These are phyloP conservation scores for Macrotus californicus DNA, from an alignment of 2,113 vertebrate species.

Conservation along the genomic window DNA sequence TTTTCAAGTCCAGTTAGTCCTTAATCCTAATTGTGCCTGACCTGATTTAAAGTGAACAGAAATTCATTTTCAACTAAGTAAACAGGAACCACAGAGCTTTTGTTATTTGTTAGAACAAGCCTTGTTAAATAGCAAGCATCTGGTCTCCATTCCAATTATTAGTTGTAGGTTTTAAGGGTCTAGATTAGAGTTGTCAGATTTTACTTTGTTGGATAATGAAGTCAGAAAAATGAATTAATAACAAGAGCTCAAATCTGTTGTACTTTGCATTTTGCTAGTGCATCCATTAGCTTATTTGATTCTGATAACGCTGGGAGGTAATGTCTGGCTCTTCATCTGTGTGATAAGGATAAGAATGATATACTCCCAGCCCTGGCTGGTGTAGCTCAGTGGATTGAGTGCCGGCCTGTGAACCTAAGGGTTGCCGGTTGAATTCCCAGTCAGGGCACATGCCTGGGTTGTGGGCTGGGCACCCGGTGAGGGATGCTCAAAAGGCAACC, in stretches of 20 bases:
- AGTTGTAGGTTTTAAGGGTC: constrained; percentile 36
- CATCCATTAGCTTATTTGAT: neutral
- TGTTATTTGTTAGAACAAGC: constrained; percentile 43
- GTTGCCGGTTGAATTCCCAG: no score
- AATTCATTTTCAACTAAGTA: constrained; percentile 51
- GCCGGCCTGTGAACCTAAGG: no score
- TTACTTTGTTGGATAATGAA: constrained; percentile 55
- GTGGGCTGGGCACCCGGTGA: no score
- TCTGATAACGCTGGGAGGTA: neutral
- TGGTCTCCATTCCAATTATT: constrained; percentile 55
- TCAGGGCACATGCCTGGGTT: no score
- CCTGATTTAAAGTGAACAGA: constrained; percentile 45
- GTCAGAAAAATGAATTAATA: constrained; percentile 56
- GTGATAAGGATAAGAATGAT: neutral
- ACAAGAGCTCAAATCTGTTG: constrained; percentile 2
- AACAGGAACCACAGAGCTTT: constrained; percentile 46
- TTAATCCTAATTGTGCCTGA: constrained; percentile 62
- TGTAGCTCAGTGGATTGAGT: no score
- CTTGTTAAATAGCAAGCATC: constrained; percentile 29
- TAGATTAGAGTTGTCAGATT: constrained; percentile 61
- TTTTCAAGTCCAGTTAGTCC: constrained; percentile 49
- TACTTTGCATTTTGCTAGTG: neutral
- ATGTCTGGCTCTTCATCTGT: neutral
- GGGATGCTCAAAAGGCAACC: no score
- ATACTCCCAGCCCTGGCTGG: no score